Conservation (phyloP, 2,888 invertebrate species). For the Podabrus alpinus region DNA sequence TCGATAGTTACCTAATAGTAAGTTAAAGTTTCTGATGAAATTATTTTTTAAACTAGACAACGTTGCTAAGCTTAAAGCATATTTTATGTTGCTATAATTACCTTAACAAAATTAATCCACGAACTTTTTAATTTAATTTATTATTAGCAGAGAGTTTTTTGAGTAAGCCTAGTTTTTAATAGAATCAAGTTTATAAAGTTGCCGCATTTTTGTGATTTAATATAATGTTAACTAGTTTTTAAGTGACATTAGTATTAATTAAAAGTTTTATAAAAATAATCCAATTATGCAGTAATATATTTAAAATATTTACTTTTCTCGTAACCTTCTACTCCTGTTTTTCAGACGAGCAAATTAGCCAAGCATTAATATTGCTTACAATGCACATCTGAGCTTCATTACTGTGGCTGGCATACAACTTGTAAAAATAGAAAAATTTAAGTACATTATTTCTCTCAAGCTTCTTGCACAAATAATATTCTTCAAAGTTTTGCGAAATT, state of each 20-base stretch:
- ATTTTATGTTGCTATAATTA: background rate
- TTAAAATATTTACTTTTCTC: background rate
- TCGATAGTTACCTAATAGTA: background rate
- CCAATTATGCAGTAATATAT: background rate
- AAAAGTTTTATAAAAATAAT: background rate
- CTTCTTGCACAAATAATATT: background rate
- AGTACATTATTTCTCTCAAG: background rate
- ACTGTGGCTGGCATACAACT: slow-evolving; percentile 1
- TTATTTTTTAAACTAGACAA: background rate
- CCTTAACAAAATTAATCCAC: background rate
- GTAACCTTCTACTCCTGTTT: background rate
- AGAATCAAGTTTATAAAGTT: background rate
- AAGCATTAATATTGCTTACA: slow-evolving; percentile 7
- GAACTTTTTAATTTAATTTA: background rate
- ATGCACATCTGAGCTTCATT: slow-evolving; percentile 15
- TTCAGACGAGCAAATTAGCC: slow-evolving; percentile 6
- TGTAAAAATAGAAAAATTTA: background rate
- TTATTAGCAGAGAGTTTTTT: background rate
- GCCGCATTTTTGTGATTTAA: background rate
- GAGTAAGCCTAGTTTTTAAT: background rate
- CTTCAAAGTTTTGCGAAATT: slow-evolving; percentile 14
- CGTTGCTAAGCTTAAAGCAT: background rate
- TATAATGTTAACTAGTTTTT: background rate
- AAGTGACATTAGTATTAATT: background rate
- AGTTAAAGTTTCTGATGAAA: background rate